Conservation (phyloP, 2,797 vertebrate species). For the Anas georgica region DNA sequence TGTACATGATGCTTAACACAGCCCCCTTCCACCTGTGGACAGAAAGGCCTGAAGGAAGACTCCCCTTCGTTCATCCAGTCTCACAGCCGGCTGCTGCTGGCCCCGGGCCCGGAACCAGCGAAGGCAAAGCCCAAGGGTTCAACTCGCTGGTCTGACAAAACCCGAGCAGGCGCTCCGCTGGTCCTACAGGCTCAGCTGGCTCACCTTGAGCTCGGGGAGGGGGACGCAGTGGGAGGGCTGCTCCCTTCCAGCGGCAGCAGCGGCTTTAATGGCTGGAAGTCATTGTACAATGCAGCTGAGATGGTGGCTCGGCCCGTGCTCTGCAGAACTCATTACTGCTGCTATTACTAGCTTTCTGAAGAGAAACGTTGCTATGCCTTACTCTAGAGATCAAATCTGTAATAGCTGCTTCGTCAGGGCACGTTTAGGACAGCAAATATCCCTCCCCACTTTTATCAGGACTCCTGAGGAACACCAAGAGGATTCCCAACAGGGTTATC, state of each 20-base stretch:
- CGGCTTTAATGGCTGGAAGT: background rate
- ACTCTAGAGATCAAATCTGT: background rate
- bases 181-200: background rate
- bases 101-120: accelerated
- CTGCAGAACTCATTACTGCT: background rate
- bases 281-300: accelerated
- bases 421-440: background rate
- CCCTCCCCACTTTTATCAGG: background rate
- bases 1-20: background rate
- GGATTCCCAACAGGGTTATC: background rate
- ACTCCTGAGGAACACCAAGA: background rate
- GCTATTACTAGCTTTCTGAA: background rate
- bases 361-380: background rate
- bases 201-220: accelerated
- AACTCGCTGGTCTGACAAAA: background rate
- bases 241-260: background rate
- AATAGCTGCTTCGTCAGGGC: background rate
- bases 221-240: background rate
- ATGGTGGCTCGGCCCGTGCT: accelerated
- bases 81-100: background rate
- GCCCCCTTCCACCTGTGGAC: background rate
- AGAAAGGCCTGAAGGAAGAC: background rate
- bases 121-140: background rate
- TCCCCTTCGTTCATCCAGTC: background rate
- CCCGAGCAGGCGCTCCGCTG: accelerated